Percentiles rank a stretch among this genome's conserved stretches.
These are phyloP conservation scores for Microchrysa polita DNA, from an alignment of 2,888 invertebrate species.

Conservation along the genomic window DNA sequence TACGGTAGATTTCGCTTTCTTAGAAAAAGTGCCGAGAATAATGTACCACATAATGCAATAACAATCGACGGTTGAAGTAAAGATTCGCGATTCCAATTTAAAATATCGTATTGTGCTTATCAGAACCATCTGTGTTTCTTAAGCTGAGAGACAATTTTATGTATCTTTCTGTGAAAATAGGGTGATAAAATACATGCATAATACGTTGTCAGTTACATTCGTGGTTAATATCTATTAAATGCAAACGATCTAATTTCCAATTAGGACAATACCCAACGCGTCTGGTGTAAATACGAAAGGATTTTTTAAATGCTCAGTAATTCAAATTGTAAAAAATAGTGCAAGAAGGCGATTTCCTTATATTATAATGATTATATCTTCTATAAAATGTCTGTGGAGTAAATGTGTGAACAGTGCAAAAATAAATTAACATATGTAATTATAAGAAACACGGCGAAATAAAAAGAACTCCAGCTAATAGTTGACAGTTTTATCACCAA, in stretches of 20 bases:
- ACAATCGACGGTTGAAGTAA: not conserved
- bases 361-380: constrained; percentile 31
- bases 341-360: not conserved
- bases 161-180: no score
- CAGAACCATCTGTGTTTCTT: constrained; percentile 21
- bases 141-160: constrained; percentile 18
- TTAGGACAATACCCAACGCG: constrained; percentile 2
- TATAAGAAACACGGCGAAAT: not conserved
- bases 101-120: constrained; percentile 16
- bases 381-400: constrained; percentile 15
- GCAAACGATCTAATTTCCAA: constrained; percentile 26
- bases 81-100: not conserved
- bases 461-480: not conserved
- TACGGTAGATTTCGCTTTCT: constrained; percentile 47
- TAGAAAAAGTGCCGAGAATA: constrained; percentile 41
- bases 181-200: constrained; percentile 1
- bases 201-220: constrained; percentile 8
- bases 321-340: no score
- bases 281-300: not conserved
- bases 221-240: constrained; percentile 7
- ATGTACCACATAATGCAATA: constrained; percentile 19
- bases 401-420: constrained; percentile 23
- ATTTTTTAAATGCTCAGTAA: constrained; percentile 1
- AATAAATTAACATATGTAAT: constrained; percentile 22
- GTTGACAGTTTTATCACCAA: not conserved